Evolutionary conservation across 2,797 vertebrate genomes (phyloP).

Genomic region (Saxicola maurus): DNA sequence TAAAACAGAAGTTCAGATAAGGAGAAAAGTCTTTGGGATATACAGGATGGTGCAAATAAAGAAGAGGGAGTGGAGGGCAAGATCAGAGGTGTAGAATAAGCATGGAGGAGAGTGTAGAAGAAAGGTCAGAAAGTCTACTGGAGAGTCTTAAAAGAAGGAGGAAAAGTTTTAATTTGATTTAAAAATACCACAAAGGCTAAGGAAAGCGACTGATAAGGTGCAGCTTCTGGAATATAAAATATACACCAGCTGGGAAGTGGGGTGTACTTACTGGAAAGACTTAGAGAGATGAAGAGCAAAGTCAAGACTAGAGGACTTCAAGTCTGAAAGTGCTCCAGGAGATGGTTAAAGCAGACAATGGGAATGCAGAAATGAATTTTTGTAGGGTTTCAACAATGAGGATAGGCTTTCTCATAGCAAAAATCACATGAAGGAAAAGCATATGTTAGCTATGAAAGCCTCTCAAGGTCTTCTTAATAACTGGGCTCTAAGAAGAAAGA

Average conservation of each 20-base stretch:
- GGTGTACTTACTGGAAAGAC: not conserved
- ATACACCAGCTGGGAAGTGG: fast-evolving
- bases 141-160: not conserved
- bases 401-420: not conserved
- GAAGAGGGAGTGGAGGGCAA: not conserved
- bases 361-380: not conserved
- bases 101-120: not conserved
- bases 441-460: not conserved
- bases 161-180: slow-evolving; percentile 16
- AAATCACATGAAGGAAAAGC: not conserved
- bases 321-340: not conserved
- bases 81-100: not conserved
- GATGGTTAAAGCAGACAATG: not conserved
- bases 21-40: not conserved
- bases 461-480: not conserved
- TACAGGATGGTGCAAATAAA: not conserved
- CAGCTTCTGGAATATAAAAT: not conserved
- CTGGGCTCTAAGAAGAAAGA: not conserved
- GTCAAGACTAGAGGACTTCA: not conserved
- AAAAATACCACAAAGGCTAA: not conserved
- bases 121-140: not conserved
- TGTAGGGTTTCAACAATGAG: not conserved
- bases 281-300: not conserved
- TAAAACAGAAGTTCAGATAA: not conserved
- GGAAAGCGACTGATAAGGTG: not conserved